Evolutionary conservation across 2,113 vertebrate species (phyloP).

Genomic region (Prunella himalayana): DNA sequence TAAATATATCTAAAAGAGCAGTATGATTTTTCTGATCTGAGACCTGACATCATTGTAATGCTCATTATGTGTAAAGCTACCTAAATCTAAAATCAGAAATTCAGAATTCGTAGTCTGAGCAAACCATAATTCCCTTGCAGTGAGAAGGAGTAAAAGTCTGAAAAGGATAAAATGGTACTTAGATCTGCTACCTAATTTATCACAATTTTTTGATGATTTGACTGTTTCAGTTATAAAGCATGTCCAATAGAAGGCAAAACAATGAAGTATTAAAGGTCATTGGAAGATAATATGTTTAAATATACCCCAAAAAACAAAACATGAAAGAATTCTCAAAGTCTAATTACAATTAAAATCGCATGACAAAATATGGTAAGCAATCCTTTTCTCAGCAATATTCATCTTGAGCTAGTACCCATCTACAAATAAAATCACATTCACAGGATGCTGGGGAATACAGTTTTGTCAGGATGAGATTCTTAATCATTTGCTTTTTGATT

Average conservation of each 20-base stretch:
- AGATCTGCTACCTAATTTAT: neutral
- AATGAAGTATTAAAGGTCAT: neutral
- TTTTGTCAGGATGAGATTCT: neutral
- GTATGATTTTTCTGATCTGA: neutral
- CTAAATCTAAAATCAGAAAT: neutral
- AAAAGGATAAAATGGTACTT: neutral
- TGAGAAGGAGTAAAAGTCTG: neutral
- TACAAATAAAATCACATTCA: neutral
- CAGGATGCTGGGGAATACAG: neutral
- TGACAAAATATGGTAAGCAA: neutral
- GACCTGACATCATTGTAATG: neutral
- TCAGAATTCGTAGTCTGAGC: neutral
- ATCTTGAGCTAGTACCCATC: neutral
- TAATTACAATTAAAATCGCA: neutral
- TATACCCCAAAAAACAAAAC: neutral
- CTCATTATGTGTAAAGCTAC: neutral
- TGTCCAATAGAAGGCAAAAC: neutral
- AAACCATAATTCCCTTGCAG: neutral
- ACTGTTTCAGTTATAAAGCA: neutral
- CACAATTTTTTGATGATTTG: neutral
- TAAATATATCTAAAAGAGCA: neutral
- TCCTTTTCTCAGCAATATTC: neutral
- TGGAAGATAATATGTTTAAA: neutral
- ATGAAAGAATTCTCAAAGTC: neutral
- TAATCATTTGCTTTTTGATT: neutral